Percentiles rank a stretch among this genome's conserved stretches.
phyloP scores from a whole-genome alignment of 2,113 vertebrate species.

The Ginglymostoma cirratum region DNA sequence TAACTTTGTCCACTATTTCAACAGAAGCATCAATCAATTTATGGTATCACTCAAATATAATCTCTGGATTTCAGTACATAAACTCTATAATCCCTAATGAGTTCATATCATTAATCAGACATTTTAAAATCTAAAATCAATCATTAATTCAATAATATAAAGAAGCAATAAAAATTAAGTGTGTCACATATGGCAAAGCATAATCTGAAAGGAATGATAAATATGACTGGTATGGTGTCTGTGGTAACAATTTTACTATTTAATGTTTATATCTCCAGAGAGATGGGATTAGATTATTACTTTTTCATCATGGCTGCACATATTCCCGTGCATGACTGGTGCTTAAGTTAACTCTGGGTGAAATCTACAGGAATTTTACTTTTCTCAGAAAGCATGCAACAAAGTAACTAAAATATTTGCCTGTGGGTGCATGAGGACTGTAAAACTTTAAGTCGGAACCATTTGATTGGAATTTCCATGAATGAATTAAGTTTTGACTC shows the following conservation, averaged over 20 bases:
- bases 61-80: neutral
- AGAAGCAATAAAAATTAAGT: neutral
- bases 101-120: neutral
- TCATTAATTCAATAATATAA: neutral
- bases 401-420: neutral
- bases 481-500: neutral
- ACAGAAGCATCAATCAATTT: neutral
- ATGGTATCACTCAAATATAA: neutral
- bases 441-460: neutral
- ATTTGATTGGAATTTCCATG: neutral
- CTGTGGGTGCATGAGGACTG: neutral
- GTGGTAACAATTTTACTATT: neutral
- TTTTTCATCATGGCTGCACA: neutral
- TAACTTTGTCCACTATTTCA: neutral
- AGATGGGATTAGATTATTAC: neutral
- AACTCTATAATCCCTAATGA: neutral
- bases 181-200: neutral
- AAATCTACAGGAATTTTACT: neutral
- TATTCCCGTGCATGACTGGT: slow-evolving; percentile 6
- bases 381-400: neutral
- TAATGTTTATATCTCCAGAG: neutral
- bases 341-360: neutral
- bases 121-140: neutral
- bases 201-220: slow-evolving; percentile 11
- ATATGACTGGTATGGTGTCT: slow-evolving; percentile 27